A percentile compares a stretch with the other conserved stretches of the same genome.
phyloP scores from a whole-genome alignment of 2,797 vertebrate genomes.

The Vipera latastei region DNA sequence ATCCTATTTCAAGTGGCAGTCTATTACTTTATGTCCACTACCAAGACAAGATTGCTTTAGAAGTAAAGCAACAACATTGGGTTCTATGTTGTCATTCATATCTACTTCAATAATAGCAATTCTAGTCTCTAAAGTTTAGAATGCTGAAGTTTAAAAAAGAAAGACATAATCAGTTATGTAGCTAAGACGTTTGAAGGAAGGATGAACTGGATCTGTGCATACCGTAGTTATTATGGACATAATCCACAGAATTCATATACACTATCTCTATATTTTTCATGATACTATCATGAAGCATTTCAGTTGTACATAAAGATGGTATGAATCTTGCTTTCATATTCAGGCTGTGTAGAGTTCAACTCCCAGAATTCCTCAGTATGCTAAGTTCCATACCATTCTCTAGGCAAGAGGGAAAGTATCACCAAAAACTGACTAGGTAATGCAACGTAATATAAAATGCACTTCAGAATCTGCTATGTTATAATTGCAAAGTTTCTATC shows the following conservation, averaged over 20 bases:
- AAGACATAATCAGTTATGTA: background rate
- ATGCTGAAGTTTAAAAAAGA: conserved; percentile 8
- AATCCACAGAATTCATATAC: background rate
- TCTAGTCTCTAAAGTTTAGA: background rate
- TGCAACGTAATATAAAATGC: background rate
- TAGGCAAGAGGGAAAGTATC: background rate
- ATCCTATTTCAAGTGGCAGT: conserved; percentile 17
- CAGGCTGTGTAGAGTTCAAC: background rate
- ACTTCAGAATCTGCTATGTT: background rate
- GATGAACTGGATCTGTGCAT: background rate
- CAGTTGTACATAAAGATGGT: background rate
- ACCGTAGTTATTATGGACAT: background rate
- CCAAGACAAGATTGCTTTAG: conserved; percentile 11
- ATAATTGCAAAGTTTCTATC: background rate
- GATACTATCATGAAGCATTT: background rate
- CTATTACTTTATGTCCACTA: conserved; percentile 23
- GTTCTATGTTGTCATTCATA: conserved; percentile 1
- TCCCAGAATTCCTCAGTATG: background rate
- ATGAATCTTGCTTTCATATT: background rate
- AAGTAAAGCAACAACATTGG: conserved; percentile 5
- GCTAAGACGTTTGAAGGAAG: background rate
- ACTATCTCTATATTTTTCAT: background rate
- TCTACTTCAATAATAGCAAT: background rate
- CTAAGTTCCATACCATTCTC: background rate
- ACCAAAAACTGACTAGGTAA: background rate